phyloP scores from a whole-genome alignment of 1,140 invertebrate genomes.

The Vanessa tameamea region DNA sequence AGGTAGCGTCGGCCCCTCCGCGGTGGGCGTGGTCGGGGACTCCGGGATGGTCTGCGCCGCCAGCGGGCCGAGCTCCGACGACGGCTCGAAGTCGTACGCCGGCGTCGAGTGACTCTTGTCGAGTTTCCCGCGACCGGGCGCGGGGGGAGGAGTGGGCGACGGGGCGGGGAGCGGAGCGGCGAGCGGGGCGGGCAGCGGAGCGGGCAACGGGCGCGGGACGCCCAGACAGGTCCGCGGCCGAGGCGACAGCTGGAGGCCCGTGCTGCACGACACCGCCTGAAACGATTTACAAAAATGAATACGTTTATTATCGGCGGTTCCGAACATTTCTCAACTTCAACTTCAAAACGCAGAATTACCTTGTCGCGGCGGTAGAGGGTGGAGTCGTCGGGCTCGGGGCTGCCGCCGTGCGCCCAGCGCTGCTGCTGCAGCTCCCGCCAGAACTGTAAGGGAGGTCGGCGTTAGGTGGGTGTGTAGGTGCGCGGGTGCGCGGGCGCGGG shows the following conservation, averaged over 20 bases:
- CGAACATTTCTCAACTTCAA: no score
- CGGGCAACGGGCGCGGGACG: conserved; percentile 46
- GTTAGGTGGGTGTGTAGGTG: no score
- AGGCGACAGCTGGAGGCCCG: conserved; percentile 84
- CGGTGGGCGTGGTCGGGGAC: conserved; percentile 60
- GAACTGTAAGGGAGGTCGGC: conserved; percentile 74
- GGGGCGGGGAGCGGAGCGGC: conserved; percentile 17
- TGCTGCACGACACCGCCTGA: conserved; percentile 84
- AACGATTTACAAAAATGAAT: not conserved
- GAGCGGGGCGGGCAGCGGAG: conserved; percentile 12
- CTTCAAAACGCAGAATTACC: conserved; percentile 29
- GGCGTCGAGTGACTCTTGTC: conserved; percentile 90
- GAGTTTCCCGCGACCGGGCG: conserved; percentile 80
- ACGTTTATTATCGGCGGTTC: not conserved
- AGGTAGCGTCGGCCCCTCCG: conserved; percentile 47
- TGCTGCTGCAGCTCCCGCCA: conserved; percentile 85
- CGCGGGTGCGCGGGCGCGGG: conserved; percentile 71
- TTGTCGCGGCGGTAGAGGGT: conserved; percentile 69
- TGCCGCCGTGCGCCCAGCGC: conserved; percentile 70
- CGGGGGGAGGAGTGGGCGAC: conserved; percentile 16
- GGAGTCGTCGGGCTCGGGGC: conserved; percentile 51
- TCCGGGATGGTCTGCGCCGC: conserved; percentile 65
- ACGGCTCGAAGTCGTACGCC: conserved; percentile 84
- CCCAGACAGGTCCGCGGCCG: conserved; percentile 86
- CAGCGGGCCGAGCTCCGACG: conserved; percentile 44